Conservation (phyloP, 2,797 vertebrate genomes). For the Neoniphon sammara region DNA sequence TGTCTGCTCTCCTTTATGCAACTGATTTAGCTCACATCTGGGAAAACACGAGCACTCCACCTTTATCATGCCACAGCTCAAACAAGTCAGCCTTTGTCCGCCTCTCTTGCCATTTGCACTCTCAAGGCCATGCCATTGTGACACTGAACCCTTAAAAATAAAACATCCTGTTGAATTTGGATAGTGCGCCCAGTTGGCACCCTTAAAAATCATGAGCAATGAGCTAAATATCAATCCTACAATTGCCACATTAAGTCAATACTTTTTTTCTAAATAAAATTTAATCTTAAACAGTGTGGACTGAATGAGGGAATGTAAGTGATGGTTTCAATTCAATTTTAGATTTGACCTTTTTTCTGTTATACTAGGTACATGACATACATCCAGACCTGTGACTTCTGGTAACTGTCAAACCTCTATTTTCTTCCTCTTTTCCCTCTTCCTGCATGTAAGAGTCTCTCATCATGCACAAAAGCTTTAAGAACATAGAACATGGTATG, state of each 20-base stretch:
- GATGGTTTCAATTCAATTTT: too few species aligned
- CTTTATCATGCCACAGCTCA: conserved; percentile 53
- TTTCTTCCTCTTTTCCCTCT: not conserved
- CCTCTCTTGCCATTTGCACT: conserved; percentile 22
- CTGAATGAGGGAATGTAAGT: too few species aligned
- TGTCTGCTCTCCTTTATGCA: conserved; percentile 38
- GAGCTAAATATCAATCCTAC: conserved; percentile 3
- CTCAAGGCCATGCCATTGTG: conserved; percentile 46
- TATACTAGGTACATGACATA: too few species aligned
- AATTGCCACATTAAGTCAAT: not conserved
- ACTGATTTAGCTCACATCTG: conserved; percentile 60
- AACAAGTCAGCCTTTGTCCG: conserved; percentile 70
- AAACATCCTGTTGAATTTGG: not conserved
- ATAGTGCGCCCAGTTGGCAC: not conserved
- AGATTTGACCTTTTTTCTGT: too few species aligned
- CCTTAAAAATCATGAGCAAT: conserved; percentile 12
- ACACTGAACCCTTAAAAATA: not conserved
- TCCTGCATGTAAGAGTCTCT: not conserved
- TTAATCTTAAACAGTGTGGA: too few species aligned
- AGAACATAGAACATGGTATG: not conserved
- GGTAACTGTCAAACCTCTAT: not conserved
- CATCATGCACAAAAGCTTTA: not conserved
- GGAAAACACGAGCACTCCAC: conserved; percentile 47
- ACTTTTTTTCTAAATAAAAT: too few species aligned
- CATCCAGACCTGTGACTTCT: too few species aligned